phyloP scores from a whole-genome alignment of 1,140 invertebrate species.

The Eulimnadia texana region DNA sequence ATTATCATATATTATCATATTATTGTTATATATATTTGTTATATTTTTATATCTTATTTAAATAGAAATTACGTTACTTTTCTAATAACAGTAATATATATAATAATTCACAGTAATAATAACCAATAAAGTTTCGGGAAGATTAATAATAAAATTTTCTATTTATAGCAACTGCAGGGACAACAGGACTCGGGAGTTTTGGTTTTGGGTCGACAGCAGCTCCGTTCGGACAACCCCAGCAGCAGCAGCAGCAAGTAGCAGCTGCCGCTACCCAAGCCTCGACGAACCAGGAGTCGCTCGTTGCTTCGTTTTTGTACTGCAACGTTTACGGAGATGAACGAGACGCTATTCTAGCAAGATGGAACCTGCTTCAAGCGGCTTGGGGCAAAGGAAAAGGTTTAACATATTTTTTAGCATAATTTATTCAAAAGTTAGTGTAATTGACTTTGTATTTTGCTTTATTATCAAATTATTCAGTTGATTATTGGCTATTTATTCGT shows the following conservation, averaged over 20 bases:
- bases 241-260: conserved; percentile 33
- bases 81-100: too few species aligned
- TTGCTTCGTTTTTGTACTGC: conserved; percentile 65
- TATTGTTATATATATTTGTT: too few species aligned
- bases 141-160: too few species aligned
- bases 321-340: conserved; percentile 82
- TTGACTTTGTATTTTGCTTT: conserved; percentile 9
- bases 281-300: conserved; percentile 46
- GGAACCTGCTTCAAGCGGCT: conserved; percentile 84
- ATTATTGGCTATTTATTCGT: conserved; percentile 6
- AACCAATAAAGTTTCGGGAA: too few species aligned
- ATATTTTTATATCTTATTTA: too few species aligned
- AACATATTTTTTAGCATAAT: background rate
- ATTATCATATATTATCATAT: too few species aligned
- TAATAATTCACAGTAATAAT: too few species aligned
- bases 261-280: conserved; percentile 32
- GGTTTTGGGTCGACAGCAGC: conserved; percentile 15
- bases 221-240: conserved; percentile 17
- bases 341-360: conserved; percentile 76
- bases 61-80: too few species aligned
- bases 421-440: background rate
- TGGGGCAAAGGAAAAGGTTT: conserved; percentile 69
- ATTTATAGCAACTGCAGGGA: background rate
- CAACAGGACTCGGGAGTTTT: background rate
- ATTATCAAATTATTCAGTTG: conserved; percentile 3